Percentiles rank a stretch among this genome's conserved stretches.
Evolutionary conservation across 1,140 invertebrate species (phyloP).

Genomic region (Uloborus diversus): DNA sequence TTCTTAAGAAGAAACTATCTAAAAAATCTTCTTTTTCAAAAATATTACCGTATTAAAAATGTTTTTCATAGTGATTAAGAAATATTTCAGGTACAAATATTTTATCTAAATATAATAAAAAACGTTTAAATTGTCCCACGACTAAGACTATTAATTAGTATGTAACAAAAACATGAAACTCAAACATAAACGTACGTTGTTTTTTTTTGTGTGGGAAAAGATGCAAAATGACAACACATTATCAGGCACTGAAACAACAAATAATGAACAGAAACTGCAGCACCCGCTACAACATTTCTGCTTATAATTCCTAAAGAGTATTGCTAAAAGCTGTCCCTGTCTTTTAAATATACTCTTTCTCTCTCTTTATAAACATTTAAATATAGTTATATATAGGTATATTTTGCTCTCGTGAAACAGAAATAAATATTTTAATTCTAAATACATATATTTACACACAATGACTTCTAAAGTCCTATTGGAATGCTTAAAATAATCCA

Average conservation of each 20-base stretch:
- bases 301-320: conserved; percentile 18
- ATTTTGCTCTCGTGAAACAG: not conserved
- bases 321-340: conserved; percentile 47
- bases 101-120: conserved; percentile 55
- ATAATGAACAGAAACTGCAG: conserved; percentile 21
- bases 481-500: conserved; percentile 25
- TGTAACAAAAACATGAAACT: conserved; percentile 9
- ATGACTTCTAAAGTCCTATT: conserved; percentile 18
- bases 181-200: conserved; percentile 19
- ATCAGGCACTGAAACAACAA: conserved; percentile 48
- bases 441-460: conserved; percentile 38
- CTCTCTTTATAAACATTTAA: conserved; percentile 47
- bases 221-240: conserved; percentile 27
- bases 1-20: not conserved
- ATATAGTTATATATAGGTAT: conserved; percentile 33
- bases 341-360: conserved; percentile 41
- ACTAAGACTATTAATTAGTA: conserved; percentile 22
- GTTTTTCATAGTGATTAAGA: conserved; percentile 32
- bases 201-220: conserved; percentile 16
- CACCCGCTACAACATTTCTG: conserved; percentile 1
- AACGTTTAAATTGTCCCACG: conserved; percentile 8
- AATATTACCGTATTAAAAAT: conserved; percentile 46
- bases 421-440: conserved; percentile 12
- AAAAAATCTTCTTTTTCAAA: conserved; percentile 47
- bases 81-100: conserved; percentile 49